Evolutionary conservation across 2,113 vertebrate genomes (phyloP).

Genomic region (Sander lucioperca): DNA sequence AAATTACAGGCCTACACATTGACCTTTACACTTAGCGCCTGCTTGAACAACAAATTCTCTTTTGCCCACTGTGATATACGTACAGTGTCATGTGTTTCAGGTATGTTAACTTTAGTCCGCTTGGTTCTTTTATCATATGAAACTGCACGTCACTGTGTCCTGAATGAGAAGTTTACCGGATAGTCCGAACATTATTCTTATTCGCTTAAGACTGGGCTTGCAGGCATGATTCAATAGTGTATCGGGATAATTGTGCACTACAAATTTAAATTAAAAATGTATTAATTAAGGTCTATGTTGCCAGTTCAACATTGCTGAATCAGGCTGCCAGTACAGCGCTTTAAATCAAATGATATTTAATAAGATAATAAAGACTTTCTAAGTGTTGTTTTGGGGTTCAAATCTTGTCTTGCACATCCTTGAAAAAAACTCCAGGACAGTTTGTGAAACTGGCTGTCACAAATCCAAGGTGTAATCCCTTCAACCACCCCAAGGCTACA

Average conservation of each 20-base stretch:
- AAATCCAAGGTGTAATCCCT: slow-evolving; percentile 27
- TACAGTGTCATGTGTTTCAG: slow-evolving; percentile 38
- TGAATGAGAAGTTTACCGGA: background rate
- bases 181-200: slow-evolving; percentile 30
- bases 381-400: background rate
- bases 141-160: slow-evolving; percentile 24
- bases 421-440: background rate
- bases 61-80: slow-evolving; percentile 11
- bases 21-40: slow-evolving; percentile 41
- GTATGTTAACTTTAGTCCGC: slow-evolving; percentile 31
- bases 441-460: background rate
- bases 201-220: slow-evolving; percentile 66
- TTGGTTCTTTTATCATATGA: slow-evolving; percentile 8
- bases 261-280: background rate
- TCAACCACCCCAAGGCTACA: slow-evolving; percentile 52
- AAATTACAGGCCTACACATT: slow-evolving; percentile 14
- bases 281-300: slow-evolving; percentile 8
- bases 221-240: slow-evolving; percentile 22
- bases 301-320: slow-evolving; percentile 11
- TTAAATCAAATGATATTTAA: background rate
- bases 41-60: slow-evolving; percentile 30
- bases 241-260: background rate
- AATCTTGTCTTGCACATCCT: background rate
- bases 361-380: slow-evolving; percentile 29
- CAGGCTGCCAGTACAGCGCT: slow-evolving; percentile 14